These are phyloP conservation scores for Euzetes globulus DNA, from an alignment of 2,888 invertebrate species.

Conservation along the genomic window DNA sequence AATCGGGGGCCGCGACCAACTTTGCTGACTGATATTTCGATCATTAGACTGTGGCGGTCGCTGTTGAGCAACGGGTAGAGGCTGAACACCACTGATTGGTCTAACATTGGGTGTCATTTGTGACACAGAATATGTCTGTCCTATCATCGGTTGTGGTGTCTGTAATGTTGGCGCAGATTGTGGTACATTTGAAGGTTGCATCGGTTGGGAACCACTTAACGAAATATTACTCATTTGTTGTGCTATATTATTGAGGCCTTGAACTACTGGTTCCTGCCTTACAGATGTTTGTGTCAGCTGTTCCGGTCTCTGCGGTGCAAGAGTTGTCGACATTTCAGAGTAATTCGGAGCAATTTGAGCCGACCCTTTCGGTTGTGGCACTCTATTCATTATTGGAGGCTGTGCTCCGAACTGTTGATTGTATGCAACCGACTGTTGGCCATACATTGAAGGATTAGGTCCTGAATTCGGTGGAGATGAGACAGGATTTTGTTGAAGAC, in stretches of 20 bases:
- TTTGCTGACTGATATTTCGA: background rate
- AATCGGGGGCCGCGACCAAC: conserved; percentile 3
- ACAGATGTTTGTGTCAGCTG: background rate
- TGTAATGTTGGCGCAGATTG: background rate
- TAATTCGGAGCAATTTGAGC: background rate
- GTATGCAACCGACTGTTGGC: background rate
- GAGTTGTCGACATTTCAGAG: conserved; percentile 6
- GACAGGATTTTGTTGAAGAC: background rate
- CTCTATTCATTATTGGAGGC: background rate
- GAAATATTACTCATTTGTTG: conserved; percentile 24
- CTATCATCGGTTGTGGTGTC: background rate
- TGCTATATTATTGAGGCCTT: background rate
- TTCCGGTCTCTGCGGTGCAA: background rate
- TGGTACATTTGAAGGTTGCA: background rate
- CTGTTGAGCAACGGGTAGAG: background rate
- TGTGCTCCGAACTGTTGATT: background rate
- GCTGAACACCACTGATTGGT: background rate
- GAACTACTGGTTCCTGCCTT: background rate
- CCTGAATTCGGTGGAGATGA: background rate
- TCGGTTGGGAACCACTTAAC: conserved; percentile 20
- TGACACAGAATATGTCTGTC: background rate
- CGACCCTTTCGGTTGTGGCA: background rate
- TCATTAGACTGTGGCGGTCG: background rate
- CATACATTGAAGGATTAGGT: background rate
- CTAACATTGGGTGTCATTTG: background rate